Evolutionary conservation across 30 jellyfish, hydroid and myxozoan species (phyloP), one percentile per base, ranked within the genome.

Genomic region (Aurelia sp.): DNA sequence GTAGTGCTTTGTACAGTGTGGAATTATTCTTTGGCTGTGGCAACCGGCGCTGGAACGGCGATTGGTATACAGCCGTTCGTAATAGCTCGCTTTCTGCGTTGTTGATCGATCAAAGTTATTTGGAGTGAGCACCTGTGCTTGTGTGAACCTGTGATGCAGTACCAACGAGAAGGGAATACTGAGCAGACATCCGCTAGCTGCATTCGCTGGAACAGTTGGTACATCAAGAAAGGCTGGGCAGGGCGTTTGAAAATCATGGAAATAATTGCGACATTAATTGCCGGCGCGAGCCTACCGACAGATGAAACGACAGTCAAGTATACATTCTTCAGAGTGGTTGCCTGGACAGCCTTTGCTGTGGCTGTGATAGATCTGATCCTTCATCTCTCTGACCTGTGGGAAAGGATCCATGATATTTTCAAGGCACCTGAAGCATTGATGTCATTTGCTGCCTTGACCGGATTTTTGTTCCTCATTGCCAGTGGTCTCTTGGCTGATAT

Each of bases 361-460:
- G 93, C 93, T 27, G 48, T 73, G 30, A 44, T 72, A 0, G 93
- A 84, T 44, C 13, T 84, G 74, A 33, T 84, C 52, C 86, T 84
- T 10, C 93, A 84, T 84, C 61, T 84, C 15, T 15, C 82, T 33
- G 41, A 70, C 15, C 67, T 84, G 17, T 84, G 93, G 93, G 76
- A 73, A 12, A 72, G 76, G 66, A 77, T 84, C n/a, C 93, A 84
- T 50, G 79, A 44, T 4, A 77, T 84, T 35, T 77, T 84, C 68
- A 84, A 35, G 48, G 88, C 93, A 17, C 78, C 93, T 12, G 93
- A 84, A 51, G 93, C 88, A 30, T 76, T 61, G 51, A 84, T 84
- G 93, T 38, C 93, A 7, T 84, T 84, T 51, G 93, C 93, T 13
- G 77, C 93, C 30, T 59, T 84, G 78, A 84, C 93, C 19, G 93